Base-by-base conservation (phyloP, 2,888 invertebrate species). In the Thyatira batis region DNA sequence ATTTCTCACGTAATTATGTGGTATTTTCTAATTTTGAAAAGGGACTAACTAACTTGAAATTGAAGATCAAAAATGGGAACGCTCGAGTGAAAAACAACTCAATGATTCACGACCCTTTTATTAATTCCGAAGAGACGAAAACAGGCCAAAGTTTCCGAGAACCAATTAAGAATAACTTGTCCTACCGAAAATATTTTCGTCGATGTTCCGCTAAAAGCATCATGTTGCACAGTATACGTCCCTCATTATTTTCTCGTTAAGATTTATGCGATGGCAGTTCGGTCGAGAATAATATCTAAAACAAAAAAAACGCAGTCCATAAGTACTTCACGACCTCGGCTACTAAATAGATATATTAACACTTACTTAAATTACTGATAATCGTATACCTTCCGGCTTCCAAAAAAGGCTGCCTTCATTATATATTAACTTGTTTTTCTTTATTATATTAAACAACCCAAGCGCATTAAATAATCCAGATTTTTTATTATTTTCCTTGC, bases 241-340 rank as follows among this genome's bases (percentile, higher is more conserved):
- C 61, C 78, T 83, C 80, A 80, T 86, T 87, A 85, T 82, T 76
- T 78, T 72, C 76, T 82, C 83, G 73, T 82, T 80, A 82, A 78
- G 73, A 80, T 80, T 81, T 81, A 77, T 82, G 75, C 61, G 58
- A 58, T 54, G 50, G 27, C 48, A 52, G 48, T 54, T 56, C 50
- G 53, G 56, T 46, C 53, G 44, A 43, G 30, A 49, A 51, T 28
- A 48, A 20, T 27, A 5, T 25, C 5, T 17, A 3, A 27, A 27
- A 48, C 27, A 27, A 48, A 46, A n/a, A 52, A 52, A 49, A 54
- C 48, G 33, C 50, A 45, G 45, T 45, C 45, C 49, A 50, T 39
- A n/a, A n/a, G n/a, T n/a, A n/a, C 25, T 49, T 49, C 30, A 33
- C 17, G 17, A 39, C 6, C 33, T 33, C n/a, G 4, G 30, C 30